Conservation (phyloP, 2,888 invertebrate genomes). For the Theristus sp. region DNA sequence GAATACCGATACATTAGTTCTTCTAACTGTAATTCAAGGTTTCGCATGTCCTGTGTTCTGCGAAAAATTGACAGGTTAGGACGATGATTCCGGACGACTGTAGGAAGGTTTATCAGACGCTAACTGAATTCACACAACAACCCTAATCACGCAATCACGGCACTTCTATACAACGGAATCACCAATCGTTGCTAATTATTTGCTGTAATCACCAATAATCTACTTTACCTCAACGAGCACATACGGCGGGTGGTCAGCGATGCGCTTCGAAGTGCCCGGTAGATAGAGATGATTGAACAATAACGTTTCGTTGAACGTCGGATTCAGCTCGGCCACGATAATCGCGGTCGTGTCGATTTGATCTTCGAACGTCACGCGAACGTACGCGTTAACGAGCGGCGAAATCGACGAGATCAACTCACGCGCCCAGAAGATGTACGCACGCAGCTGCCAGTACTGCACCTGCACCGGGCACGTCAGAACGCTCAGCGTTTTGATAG, state of each 20-base stretch:
- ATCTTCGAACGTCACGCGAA: slow-evolving; percentile 17
- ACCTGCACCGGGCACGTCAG: too few relatives aligned
- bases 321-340: slow-evolving; percentile 12
- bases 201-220: too few relatives aligned
- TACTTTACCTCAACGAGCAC: slow-evolving; percentile 16
- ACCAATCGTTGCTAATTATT: too few relatives aligned
- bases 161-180: too few relatives aligned
- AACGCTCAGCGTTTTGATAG: too few relatives aligned
- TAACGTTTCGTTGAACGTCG: slow-evolving; percentile 23
- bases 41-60: too few relatives aligned
- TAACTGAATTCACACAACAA: too few relatives aligned
- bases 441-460: slow-evolving; percentile 3
- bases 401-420: not conserved
- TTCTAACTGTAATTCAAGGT: too few relatives aligned
- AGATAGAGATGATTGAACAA: slow-evolving; percentile 12
- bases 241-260: slow-evolving; percentile 15
- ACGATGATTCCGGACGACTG: too few relatives aligned
- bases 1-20: not conserved
- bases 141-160: too few relatives aligned
- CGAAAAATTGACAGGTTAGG: too few relatives aligned
- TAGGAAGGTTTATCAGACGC: too few relatives aligned
- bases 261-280: slow-evolving; percentile 4
- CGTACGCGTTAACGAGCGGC: slow-evolving; percentile 10
- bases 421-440: slow-evolving; percentile 3
- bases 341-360: not conserved